phyloP scores from a whole-genome alignment of 2,888 invertebrate genomes.

The Eilema caniola region DNA sequence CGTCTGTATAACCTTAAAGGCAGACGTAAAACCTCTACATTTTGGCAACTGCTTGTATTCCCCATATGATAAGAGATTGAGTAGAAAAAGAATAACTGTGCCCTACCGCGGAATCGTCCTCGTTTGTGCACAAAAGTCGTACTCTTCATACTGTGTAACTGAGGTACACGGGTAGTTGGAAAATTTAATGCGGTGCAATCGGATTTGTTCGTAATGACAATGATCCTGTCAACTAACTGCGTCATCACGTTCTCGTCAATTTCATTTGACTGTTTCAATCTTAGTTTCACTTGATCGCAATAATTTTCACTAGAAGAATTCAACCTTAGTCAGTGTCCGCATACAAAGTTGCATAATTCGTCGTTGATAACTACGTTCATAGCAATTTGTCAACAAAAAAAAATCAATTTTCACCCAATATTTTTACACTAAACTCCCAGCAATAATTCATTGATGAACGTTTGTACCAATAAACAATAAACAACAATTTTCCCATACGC shows the following conservation, averaged over 20 bases:
- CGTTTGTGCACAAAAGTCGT: no score
- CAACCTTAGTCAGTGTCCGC: not conserved
- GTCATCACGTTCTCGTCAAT: not conserved
- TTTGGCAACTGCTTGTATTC: no score
- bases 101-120: no score
- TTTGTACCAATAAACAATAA: slow-evolving; percentile 80
- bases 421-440: slow-evolving; percentile 67
- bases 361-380: slow-evolving; percentile 27
- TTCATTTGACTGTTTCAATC: not conserved
- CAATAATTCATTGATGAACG: slow-evolving; percentile 71
- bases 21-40: no score
- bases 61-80: no score
- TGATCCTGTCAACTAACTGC: no score
- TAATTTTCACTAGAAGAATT: not conserved
- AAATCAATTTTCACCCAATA: slow-evolving; percentile 78
- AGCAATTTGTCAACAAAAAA: slow-evolving; percentile 47
- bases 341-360: not conserved
- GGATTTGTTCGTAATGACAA: not conserved
- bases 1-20: no score
- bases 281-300: not conserved
- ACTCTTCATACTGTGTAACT: not conserved
- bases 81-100: no score
- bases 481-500: slow-evolving; percentile 71
- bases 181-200: not conserved
- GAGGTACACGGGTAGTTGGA: not conserved